Base-by-base conservation (phyloP, 1,140 invertebrate species). In the Metopolophium dirhodum region DNA sequence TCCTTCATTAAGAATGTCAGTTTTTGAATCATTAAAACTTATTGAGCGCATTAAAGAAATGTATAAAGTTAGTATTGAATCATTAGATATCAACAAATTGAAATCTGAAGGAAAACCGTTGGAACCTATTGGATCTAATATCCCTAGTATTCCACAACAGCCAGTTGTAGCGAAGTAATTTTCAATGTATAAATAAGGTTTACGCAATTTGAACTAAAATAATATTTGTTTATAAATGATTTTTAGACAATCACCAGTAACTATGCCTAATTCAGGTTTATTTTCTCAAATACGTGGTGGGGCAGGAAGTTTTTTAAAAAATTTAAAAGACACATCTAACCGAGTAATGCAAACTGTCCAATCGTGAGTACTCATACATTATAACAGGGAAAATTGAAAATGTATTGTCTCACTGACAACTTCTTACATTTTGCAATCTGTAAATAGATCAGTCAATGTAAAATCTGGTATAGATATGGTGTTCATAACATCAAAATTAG, bases 321-420 rank as follows among this genome's bases (percentile, higher is more conserved):
- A 99, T 95, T 96, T 99, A 30, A 99, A 99, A 95, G 99, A 99
- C 95, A 99, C 98, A 2, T 99, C 98, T 18, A 97, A 97, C 35
- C 99, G 99, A 96, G 98, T 99, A 30, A 99, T 99, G 97, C 98
- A 99, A 95, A 98, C 98, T 51, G 98, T 99, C 88, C 98, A 99
- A 95, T 98, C 98, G 97, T 98, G 95, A 97, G 97, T 97, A 61
- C 9, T 68, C 68, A 82, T 94, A 37, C 7, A 26, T 90, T n/a
- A 35, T 54, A 14, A 22, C 1, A 87, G 45, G 0, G 86, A n/a
- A 88, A 88, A n/a, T 35, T 30, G 11, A 30, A 68, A 77, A n/a
- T n/a, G 30, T 68, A n/a, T n/a, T 68, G 4, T 68, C 61, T 68
- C 61, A 68, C 14, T 18, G 30, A 68, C 51, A 23, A 54, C 11